Evolutionary conservation across 2,888 invertebrate species (phyloP).

Genomic region (Melipona bicolor): DNA sequence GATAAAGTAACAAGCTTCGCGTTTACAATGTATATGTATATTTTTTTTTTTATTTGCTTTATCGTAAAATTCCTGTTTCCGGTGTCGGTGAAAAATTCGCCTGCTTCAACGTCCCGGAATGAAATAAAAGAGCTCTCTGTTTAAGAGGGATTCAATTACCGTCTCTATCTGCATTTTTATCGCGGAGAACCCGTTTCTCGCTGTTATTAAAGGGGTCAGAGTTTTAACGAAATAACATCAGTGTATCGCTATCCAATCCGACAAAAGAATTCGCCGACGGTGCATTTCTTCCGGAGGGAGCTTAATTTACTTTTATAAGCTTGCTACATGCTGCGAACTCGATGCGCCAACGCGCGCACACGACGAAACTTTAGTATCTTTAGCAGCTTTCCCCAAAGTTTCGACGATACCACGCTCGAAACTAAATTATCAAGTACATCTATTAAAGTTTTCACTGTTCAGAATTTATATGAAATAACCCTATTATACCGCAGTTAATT

Average conservation of each 20-base stretch:
- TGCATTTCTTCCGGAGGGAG: constrained; percentile 13
- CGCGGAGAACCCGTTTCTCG: not conserved
- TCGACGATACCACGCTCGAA: constrained; percentile 40
- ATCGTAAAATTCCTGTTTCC: too few species aligned
- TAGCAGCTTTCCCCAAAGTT: constrained; percentile 46
- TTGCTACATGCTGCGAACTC: constrained; percentile 27
- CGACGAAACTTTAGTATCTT: constrained; percentile 49
- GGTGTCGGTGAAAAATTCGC: too few species aligned
- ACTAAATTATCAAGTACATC: constrained; percentile 48
- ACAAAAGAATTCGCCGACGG: constrained; percentile 23
- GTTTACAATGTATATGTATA: too few species aligned
- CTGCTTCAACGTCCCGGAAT: too few species aligned
- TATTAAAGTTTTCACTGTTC: constrained; percentile 43
- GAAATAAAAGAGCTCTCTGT: too few species aligned
- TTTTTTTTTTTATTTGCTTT: too few species aligned
- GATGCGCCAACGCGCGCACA: constrained; percentile 25
- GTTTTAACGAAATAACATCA: not conserved
- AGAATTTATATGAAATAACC: constrained; percentile 30
- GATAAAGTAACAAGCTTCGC: too few species aligned
- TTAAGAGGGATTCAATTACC: too few species aligned
- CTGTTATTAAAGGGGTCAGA: not conserved
- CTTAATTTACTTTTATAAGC: constrained; percentile 57
- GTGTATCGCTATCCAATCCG: not conserved
- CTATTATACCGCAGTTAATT: constrained; percentile 14
- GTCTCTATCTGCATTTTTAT: not conserved